These are phyloP conservation scores for Cottoperca gobio DNA, from an alignment of 2,797 vertebrate genomes.

Conservation along the genomic window DNA sequence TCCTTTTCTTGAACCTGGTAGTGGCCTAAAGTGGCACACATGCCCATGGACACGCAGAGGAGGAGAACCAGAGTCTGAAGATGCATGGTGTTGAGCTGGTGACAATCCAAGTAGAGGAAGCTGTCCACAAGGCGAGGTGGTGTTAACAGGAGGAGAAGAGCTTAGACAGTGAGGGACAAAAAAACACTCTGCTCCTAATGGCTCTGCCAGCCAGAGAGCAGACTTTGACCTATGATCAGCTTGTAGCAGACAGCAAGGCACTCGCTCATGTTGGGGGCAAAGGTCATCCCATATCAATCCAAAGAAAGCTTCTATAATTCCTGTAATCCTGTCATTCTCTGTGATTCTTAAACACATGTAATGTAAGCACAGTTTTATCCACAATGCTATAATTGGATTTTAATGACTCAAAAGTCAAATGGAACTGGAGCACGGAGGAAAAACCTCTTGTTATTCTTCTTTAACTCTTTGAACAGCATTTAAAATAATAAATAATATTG, in stretches of 20 bases:
- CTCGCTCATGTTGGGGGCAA: constrained; percentile 70
- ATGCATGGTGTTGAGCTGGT: constrained; percentile 68
- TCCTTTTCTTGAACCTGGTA: constrained; percentile 47
- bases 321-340: constrained; percentile 44
- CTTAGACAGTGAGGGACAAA: constrained; percentile 54
- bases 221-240: constrained; percentile 87
- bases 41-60: constrained; percentile 65
- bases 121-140: constrained; percentile 16
- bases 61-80: constrained; percentile 68
- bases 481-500: too few relatives aligned
- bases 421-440: constrained; percentile 17
- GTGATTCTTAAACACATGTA: constrained; percentile 20
- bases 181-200: constrained; percentile 55
- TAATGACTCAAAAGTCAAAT: constrained; percentile 29
- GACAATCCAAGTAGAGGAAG: constrained; percentile 15
- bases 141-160: constrained; percentile 44
- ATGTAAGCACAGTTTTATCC: constrained; percentile 37
- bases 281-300: constrained; percentile 71
- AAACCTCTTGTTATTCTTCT: too few relatives aligned
- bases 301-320: constrained; percentile 29
- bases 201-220: constrained; percentile 43
- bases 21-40: constrained; percentile 75
- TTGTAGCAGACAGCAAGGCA: constrained; percentile 82
- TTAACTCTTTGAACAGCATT: too few relatives aligned
- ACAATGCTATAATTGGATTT: constrained; percentile 26